Base-by-base conservation (phyloP, 2,888 invertebrate genomes). In the Glaucopsyche alexis region DNA sequence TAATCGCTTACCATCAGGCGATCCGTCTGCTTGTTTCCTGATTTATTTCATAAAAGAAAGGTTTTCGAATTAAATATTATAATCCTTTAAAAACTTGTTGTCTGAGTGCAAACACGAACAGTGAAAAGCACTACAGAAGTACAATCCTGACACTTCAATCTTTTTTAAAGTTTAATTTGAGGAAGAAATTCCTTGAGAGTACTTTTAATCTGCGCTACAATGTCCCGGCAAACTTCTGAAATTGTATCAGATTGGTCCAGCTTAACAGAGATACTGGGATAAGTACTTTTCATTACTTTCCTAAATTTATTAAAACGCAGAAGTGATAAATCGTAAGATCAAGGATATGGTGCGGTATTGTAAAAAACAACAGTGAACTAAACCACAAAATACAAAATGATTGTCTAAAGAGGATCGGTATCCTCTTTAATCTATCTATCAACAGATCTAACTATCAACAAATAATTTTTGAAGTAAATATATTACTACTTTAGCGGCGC, bases 81-180 rank as follows among this genome's bases (percentile, higher is more conserved):
- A 38, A 60, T 60, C 11, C 29, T 60, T 60, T 29, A 19, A 60
- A 60, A 60, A 29, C 29, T 60, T 38, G 29, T 60, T 13, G 38
- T n/a, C n/a, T 66, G 9, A 40, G 66, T 42, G 66, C 40, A 66
- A 66, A 60, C 60, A 16, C 7, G 60, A 14, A 60, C 40, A 40
- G 16, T 65, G 40, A 65, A 66, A 42, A 66, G 65, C 65, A 42
- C 42, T 42, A 16, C 11, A 16, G 16, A 42, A 42, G 66, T 42
- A 42, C 66, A 42, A 40, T 42, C 16, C 66, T 42, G 66, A 42
- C 66, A 66, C 60, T 66, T 66, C 66, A 42, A 66, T 66, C 66
- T 66, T 42, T 42, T n/a, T 13, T 38, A 66, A 66, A 66, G 42
- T 66, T 66, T 66, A 66, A 66, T 66, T 66, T 66, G n/a, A 66